Percentiles rank a stretch among this genome's conserved stretches.
phyloP scores from a whole-genome alignment of 2,888 invertebrate genomes.

The Erebia epiphron region DNA sequence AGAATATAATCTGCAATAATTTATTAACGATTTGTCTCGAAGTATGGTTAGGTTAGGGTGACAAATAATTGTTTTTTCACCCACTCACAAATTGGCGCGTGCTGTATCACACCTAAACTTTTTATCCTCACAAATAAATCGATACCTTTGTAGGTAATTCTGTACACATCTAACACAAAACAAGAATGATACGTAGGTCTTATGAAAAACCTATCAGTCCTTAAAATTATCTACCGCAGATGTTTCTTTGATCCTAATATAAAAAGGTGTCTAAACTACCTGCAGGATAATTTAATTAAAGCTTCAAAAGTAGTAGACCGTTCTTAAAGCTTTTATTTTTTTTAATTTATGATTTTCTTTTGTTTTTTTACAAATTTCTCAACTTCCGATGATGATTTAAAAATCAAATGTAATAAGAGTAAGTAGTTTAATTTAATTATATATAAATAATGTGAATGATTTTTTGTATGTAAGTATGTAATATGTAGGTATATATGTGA shows the following conservation, averaged over 20 bases:
- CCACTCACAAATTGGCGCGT: neutral
- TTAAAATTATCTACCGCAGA: neutral
- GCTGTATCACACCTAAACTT: neutral
- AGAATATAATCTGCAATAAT: slow-evolving; percentile 8
- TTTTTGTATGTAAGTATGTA: too few species aligned
- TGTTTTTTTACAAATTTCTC: too few species aligned
- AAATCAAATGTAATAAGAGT: neutral
- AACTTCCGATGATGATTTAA: neutral
- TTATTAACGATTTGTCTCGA: neutral
- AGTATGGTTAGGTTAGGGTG: neutral
- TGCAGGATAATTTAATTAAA: slow-evolving; percentile 1
- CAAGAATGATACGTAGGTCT: too few species aligned
- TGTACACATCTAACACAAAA: too few species aligned
- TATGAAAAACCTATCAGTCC: too few species aligned
- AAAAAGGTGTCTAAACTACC: neutral
- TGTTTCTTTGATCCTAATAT: neutral
- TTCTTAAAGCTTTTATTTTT: too few species aligned
- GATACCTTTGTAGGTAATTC: too few species aligned
- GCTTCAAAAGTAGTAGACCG: neutral
- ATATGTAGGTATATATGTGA: neutral
- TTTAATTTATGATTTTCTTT: too few species aligned
- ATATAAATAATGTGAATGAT: too few species aligned
- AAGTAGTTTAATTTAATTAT: too few species aligned
- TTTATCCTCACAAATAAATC: too few species aligned
- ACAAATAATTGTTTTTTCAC: neutral